phyloP scores from a whole-genome alignment of 2,888 invertebrate species.

The Coleophora flavipennella region DNA sequence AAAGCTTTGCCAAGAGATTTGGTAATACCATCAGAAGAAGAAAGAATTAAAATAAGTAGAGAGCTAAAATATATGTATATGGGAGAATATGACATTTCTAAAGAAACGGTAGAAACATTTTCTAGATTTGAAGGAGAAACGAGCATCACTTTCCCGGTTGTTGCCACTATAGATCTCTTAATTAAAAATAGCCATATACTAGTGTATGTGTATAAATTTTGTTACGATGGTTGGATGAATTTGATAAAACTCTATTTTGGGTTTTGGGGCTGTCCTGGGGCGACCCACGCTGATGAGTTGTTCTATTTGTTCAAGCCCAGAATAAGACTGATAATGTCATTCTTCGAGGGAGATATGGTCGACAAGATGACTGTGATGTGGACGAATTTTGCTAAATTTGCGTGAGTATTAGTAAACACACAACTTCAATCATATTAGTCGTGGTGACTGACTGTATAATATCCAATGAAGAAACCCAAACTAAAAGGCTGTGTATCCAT shows the following conservation, averaged over 20 bases:
- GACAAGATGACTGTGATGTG: conserved; percentile 44
- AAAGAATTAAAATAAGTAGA: conserved; percentile 27
- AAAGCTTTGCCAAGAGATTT: conserved; percentile 49
- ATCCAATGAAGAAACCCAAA: no score
- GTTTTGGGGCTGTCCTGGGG: conserved; percentile 38
- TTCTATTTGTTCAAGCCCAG: conserved; percentile 53
- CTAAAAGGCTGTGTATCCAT: no score
- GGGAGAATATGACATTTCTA: conserved; percentile 42
- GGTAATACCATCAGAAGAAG: conserved; percentile 28
- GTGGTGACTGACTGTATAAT: no score
- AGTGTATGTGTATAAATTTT: conserved; percentile 45
- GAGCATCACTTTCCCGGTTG: conserved; percentile 43
- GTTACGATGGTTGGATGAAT: conserved; percentile 51
- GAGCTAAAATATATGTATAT: conserved; percentile 52
- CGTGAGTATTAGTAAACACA: conserved; percentile 32
- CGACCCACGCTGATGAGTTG: conserved; percentile 59
- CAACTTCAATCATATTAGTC: no score
- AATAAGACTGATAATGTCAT: conserved; percentile 24
- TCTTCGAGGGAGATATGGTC: conserved; percentile 34
- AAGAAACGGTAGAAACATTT: conserved; percentile 38
- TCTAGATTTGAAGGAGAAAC: conserved; percentile 50
- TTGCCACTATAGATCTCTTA: conserved; percentile 37
- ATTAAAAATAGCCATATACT: conserved; percentile 28
- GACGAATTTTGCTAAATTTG: conserved; percentile 58
- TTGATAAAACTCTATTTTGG: conserved; percentile 39